A percentile compares a stretch with the other conserved stretches of the same genome.
Evolutionary conservation across 30 jellyfish, hydroid and myxozoan species (phyloP).

Genomic region (Cassiopea andromeda): DNA sequence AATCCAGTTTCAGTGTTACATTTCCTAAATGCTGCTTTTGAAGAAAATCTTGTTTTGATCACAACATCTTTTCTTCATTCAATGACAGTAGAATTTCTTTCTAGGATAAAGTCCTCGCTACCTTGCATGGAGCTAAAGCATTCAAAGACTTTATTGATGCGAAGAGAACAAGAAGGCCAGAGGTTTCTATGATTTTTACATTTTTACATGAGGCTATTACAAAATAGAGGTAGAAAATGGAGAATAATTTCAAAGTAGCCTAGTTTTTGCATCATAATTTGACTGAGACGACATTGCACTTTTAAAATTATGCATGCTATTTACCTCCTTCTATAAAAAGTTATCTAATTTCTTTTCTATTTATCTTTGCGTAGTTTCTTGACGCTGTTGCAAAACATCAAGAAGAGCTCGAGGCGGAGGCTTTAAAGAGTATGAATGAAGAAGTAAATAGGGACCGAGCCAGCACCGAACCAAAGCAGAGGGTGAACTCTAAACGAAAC

Average conservation of each 20-base stretch:
- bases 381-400: conserved; percentile 71
- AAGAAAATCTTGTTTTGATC: too few species aligned
- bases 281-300: neutral
- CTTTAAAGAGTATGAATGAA: conserved; percentile 11
- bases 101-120: conserved; percentile 85
- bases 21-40: too few species aligned
- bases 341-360: too few species aligned
- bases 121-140: conserved; percentile 90
- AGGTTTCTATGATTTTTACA: conserved; percentile 56
- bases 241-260: too few species aligned
- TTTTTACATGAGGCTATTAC: too few species aligned
- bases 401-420: conserved; percentile 69
- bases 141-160: conserved; percentile 88
- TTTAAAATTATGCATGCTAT: neutral
- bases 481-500: conserved; percentile 29
- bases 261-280: too few species aligned
- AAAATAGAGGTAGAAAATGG: too few species aligned
- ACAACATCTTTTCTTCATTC: too few species aligned
- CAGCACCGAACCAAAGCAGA: conserved; percentile 26
- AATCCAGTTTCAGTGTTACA: too few species aligned
- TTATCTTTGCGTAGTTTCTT: conserved; percentile 36
- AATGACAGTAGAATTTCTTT: neutral
- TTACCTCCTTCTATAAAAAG: neutral
- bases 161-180: conserved; percentile 93
- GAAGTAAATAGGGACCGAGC: conserved; percentile 15